These are phyloP conservation scores for Phyllostomus discolor DNA, from an alignment of 2,113 vertebrate species.

Conservation along the genomic window DNA sequence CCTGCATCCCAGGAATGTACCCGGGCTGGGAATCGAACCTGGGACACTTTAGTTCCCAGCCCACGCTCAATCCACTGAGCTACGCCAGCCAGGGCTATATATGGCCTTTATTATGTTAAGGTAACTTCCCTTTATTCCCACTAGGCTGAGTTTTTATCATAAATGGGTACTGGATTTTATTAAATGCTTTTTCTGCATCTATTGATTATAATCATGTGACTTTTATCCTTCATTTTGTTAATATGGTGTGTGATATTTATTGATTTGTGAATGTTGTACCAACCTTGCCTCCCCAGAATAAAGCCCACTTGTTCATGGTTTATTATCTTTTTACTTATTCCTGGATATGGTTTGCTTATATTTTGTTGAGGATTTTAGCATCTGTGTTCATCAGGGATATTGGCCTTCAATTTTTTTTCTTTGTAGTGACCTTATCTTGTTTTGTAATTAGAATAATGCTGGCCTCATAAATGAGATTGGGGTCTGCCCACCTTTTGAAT, in stretches of 20 bases:
- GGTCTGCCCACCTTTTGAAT: not conserved
- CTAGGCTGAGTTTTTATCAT: not conserved
- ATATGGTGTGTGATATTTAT: not conserved
- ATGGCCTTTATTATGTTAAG: not conserved
- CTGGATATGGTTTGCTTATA: not conserved
- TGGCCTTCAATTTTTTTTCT: no score
- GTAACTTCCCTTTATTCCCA: no score
- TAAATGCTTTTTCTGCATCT: not conserved
- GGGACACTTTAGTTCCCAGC: no score
- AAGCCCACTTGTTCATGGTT: not conserved
- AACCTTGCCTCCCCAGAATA: not conserved
- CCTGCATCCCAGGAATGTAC: no score
- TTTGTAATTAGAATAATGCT: not conserved
- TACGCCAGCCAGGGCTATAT: no score
- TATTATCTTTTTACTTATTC: not conserved
- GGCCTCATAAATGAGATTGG: not conserved
- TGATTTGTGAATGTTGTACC: not conserved
- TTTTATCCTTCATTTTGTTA: not conserved
- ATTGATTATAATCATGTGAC: not conserved
- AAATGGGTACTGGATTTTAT: not conserved
- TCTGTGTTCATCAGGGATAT: no score
- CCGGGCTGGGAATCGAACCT: no score
- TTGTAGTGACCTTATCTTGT: no score
- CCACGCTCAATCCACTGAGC: no score
- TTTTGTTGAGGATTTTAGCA: not conserved